phyloP scores from a whole-genome alignment of 2,113 vertebrate genomes.

The Calidris pygmaea region DNA sequence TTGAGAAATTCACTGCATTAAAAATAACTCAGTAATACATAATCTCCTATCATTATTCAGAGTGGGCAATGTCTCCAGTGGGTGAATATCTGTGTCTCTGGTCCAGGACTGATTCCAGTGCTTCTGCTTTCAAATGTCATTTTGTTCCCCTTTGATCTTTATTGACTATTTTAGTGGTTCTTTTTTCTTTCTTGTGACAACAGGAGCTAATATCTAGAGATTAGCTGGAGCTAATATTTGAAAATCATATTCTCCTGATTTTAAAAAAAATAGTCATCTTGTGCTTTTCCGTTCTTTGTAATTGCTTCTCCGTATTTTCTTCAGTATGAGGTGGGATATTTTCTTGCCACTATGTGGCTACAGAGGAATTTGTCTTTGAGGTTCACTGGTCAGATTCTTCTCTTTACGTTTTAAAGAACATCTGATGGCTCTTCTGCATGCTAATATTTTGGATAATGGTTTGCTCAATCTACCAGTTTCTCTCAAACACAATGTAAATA shows the following conservation, averaged over 20 bases:
- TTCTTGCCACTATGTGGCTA: neutral
- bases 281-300: neutral
- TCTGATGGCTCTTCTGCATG: neutral
- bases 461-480: neutral
- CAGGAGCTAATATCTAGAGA: neutral
- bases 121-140: neutral
- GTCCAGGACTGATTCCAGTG: neutral
- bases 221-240: slow-evolving; percentile 21
- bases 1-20: neutral
- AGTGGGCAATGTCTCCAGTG: neutral
- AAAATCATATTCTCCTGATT: neutral
- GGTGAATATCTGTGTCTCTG: neutral
- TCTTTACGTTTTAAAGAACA: neutral
- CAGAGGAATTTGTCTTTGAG: neutral
- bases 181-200: slow-evolving; percentile 40
- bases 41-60: neutral
- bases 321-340: neutral
- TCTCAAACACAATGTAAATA: neutral
- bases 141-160: slow-evolving; percentile 34
- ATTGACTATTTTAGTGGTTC: neutral
- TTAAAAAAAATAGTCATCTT: neutral
- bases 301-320: neutral
- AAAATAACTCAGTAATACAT: neutral
- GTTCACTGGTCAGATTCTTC: neutral
- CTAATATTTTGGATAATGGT: neutral